Conservation (phyloP, 2,888 invertebrate genomes). For the Drosophila recens region DNA sequence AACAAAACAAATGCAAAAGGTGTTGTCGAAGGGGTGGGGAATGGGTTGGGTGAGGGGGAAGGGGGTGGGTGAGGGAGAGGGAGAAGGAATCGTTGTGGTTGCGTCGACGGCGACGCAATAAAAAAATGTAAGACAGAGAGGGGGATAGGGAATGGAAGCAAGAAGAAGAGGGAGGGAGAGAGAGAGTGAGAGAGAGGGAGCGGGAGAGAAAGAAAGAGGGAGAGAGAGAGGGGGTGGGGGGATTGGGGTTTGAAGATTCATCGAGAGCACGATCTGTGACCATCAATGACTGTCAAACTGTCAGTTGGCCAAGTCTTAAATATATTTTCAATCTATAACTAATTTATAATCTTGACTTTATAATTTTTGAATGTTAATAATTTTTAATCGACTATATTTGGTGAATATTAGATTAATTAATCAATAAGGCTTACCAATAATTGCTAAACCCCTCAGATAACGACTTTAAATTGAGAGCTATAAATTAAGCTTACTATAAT, state of each 20-base stretch:
- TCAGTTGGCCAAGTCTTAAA: no score
- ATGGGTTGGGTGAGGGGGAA: no score
- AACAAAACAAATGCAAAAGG: not conserved
- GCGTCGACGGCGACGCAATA: not conserved
- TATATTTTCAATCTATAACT: no score
- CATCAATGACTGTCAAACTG: constrained; percentile 13
- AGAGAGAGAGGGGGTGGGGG: not conserved
- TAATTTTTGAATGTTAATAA: no score
- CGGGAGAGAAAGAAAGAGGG: not conserved
- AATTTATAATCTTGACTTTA: no score
- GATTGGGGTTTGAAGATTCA: no score
- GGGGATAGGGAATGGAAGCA: not conserved
- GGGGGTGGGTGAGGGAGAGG: not conserved
- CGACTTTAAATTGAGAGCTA: no score
- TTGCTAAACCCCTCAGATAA: no score
- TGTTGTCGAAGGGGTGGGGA: not conserved
- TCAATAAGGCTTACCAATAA: no score
- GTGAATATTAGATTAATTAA: no score
- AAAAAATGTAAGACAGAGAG: not conserved
- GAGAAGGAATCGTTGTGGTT: not conserved
- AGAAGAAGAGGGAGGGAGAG: not conserved
- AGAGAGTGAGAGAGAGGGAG: not conserved
- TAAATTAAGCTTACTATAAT: no score
- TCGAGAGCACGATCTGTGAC: not conserved
- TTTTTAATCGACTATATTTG: no score